Conservation (phyloP, 2,113 vertebrate genomes). For the Dendrocopos noguchii region DNA sequence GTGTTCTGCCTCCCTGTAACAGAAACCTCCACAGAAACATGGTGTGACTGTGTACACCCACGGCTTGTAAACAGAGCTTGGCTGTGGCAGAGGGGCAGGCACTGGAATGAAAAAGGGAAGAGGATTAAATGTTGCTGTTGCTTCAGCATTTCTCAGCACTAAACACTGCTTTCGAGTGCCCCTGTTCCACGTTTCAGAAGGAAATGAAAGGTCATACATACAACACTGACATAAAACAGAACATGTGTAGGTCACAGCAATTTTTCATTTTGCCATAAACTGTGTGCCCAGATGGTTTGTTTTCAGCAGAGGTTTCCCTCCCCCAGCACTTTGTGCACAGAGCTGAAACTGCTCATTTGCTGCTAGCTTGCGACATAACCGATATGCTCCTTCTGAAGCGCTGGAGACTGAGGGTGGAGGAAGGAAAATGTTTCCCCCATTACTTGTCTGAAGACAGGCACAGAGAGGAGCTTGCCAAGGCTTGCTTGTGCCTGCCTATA, state of each 20-base stretch:
- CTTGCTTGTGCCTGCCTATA: not conserved
- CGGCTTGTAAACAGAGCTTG: not conserved
- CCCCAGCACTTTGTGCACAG: not conserved
- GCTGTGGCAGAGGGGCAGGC: not conserved
- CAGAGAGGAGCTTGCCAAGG: not conserved
- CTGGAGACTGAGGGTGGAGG: not conserved
- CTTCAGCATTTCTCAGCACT: not conserved
- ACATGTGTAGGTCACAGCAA: constrained; percentile 10
- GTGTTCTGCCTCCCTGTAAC: not conserved
- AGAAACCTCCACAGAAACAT: not conserved
- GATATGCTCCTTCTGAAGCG: not conserved
- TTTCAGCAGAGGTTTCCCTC: not conserved
- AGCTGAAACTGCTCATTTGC: not conserved
- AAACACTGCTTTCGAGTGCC: not conserved
- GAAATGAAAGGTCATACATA: not conserved
- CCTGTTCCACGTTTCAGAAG: not conserved
- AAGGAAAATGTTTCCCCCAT: not conserved
- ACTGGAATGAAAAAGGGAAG: not conserved
- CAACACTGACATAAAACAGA: constrained; percentile 4
- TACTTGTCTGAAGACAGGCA: not conserved
- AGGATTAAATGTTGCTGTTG: not conserved
- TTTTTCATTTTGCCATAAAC: constrained; percentile 5
- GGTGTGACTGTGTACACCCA: not conserved
- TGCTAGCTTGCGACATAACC: not conserved
- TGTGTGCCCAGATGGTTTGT: not conserved